These are phyloP conservation scores for Drosophila dunni DNA, from an alignment of 1,140 invertebrate genomes.

Conservation along the genomic window DNA sequence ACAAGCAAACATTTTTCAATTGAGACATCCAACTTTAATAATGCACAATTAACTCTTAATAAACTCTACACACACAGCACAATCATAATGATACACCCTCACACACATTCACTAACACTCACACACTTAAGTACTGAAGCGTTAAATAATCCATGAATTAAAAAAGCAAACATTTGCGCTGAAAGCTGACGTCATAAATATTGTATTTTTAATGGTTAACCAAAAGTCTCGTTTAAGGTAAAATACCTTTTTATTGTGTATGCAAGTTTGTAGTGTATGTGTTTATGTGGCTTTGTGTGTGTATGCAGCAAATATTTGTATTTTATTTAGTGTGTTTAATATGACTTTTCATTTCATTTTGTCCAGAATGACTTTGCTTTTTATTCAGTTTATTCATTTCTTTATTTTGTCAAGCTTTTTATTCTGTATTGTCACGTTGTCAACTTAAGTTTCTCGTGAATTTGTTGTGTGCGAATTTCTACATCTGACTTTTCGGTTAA, in stretches of 20 bases:
- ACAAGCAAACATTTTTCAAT: constrained; percentile 38
- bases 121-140: neutral
- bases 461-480: neutral
- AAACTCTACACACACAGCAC: constrained; percentile 15
- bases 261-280: neutral
- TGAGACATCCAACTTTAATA: constrained; percentile 14
- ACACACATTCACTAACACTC: neutral
- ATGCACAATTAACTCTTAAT: constrained; percentile 11
- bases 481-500: constrained; percentile 29
- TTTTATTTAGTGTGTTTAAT: neutral
- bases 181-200: constrained; percentile 1
- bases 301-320: neutral
- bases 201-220: constrained; percentile 17
- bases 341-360: too few species aligned
- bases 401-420: neutral
- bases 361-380: neutral
- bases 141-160: constrained; percentile 24
- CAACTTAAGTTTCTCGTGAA: constrained; percentile 19
- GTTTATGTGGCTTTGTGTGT: constrained; percentile 6
- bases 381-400: neutral
- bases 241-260: constrained; percentile 17
- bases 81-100: neutral
- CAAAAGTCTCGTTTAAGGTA: constrained; percentile 6
- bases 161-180: constrained; percentile 4
- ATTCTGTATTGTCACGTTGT: constrained; percentile 19